These are phyloP conservation scores for Oryzias melastigma DNA, from an alignment of 2,113 vertebrate genomes.

Conservation along the genomic window DNA sequence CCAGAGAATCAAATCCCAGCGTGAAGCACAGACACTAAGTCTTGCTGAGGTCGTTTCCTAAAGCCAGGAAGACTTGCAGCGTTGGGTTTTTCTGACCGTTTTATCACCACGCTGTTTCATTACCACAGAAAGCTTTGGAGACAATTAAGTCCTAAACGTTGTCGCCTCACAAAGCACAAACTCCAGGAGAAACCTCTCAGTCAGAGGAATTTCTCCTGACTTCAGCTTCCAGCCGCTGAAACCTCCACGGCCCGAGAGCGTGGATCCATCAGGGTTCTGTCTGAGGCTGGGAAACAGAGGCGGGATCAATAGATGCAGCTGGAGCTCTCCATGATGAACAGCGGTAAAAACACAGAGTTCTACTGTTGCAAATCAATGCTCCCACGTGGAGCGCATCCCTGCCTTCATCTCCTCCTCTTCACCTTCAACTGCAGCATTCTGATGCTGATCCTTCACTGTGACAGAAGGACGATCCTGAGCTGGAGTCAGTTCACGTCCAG, in stretches of 20 bases:
- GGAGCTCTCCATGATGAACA: slow-evolving; percentile 17
- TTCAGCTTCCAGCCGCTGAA: no score
- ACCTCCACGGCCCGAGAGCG: no score
- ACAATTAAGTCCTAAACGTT: slow-evolving; percentile 17
- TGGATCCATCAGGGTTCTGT: slow-evolving; percentile 3
- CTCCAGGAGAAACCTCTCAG: background rate
- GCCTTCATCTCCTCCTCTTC: slow-evolving; percentile 4
- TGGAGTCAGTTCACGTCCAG: no score
- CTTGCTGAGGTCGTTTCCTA: no score
- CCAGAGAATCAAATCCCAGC: slow-evolving; percentile 1
- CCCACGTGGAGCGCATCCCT: background rate
- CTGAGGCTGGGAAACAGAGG: no score
- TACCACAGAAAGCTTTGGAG: slow-evolving; percentile 10
- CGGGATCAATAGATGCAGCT: slow-evolving; percentile 13
- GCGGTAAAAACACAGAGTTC: slow-evolving; percentile 7
- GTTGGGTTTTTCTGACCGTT: background rate
- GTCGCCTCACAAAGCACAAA: slow-evolving; percentile 11
- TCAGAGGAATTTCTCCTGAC: slow-evolving; percentile 34
- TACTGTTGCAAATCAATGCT: slow-evolving; percentile 31
- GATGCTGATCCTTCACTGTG: background rate
- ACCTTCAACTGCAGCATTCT: slow-evolving; percentile 17
- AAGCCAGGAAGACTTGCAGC: background rate
- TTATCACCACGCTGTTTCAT: slow-evolving; percentile 12
- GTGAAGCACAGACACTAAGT: background rate
- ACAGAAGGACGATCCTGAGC: no score